Conservation (phyloP, 92 coral and sea anemone genomes). For the Plumapathes pennacea region DNA sequence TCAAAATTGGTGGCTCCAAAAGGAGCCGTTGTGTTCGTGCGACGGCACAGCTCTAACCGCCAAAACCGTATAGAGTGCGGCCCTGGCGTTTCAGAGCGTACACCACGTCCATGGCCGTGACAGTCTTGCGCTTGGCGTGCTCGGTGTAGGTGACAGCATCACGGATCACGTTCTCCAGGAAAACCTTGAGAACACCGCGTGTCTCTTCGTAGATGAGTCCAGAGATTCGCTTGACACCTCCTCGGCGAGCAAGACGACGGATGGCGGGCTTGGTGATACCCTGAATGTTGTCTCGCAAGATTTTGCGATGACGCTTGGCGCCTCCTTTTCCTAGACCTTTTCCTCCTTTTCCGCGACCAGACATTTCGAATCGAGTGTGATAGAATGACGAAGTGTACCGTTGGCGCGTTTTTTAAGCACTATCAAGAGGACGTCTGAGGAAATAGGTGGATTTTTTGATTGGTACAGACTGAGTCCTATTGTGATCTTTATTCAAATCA, state of each 20-base stretch:
- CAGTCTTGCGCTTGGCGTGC: slow-evolving; percentile 89
- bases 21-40: too few species aligned
- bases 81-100: slow-evolving; percentile 87
- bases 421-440: too few species aligned
- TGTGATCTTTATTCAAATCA: too few species aligned
- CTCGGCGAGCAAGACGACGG: slow-evolving; percentile 95
- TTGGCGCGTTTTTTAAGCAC: too few species aligned
- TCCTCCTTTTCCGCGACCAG: slow-evolving; percentile 92
- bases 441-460: too few species aligned
- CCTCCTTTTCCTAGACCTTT: slow-evolving; percentile 97
- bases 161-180: slow-evolving; percentile 81
- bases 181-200: slow-evolving; percentile 89
- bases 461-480: too few species aligned
- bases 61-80: slow-evolving; percentile 84
- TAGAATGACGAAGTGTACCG: too few species aligned
- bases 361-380: too few species aligned
- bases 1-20: too few species aligned
- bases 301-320: slow-evolving; percentile 95
- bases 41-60: too few species aligned
- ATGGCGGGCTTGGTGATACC: slow-evolving; percentile 94
- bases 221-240: slow-evolving; percentile 93
- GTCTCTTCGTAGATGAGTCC: slow-evolving; percentile 88
- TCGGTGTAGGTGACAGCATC: slow-evolving; percentile 86
- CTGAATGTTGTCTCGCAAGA: slow-evolving; percentile 91
- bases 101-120: slow-evolving; percentile 91